phyloP scores from a whole-genome alignment of 2,113 vertebrate genomes.

The Pygoscelis adeliae region DNA sequence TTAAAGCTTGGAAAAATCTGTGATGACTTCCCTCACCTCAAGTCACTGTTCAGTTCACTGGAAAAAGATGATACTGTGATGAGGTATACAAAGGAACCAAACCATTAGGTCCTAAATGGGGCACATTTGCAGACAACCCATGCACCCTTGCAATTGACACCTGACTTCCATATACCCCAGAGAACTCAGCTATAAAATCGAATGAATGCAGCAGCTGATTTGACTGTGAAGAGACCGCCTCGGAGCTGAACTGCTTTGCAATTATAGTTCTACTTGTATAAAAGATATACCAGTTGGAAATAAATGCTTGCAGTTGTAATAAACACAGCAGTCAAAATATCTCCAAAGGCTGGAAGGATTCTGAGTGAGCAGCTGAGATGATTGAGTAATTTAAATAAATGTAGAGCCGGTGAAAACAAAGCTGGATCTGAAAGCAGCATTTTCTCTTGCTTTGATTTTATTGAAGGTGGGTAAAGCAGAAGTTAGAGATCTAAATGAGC shows the following conservation, averaged over 20 bases:
- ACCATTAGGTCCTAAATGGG: neutral
- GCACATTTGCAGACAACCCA: neutral
- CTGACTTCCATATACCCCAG: neutral
- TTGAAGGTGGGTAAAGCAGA: neutral
- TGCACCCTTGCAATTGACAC: neutral
- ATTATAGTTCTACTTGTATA: neutral
- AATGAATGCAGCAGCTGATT: neutral
- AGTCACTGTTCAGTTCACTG: neutral
- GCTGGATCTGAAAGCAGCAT: neutral
- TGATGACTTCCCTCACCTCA: neutral
- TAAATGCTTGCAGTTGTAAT: neutral
- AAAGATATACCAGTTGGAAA: neutral
- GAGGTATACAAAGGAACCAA: neutral
- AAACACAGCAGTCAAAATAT: neutral
- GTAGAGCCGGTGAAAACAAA: neutral
- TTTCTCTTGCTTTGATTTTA: neutral
- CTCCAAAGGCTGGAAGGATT: neutral
- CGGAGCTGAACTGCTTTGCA: neutral
- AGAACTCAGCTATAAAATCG: neutral
- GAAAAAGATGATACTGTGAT: neutral
- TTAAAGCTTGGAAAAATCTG: neutral
- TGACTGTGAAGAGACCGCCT: neutral
- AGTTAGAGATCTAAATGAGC: neutral
- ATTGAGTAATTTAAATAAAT: neutral
- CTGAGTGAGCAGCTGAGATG: neutral